Percentiles rank a stretch among this genome's conserved stretches.
Evolutionary conservation across 2,113 vertebrate species (phyloP).

Genomic region (Ageneiosus marmoratus): DNA sequence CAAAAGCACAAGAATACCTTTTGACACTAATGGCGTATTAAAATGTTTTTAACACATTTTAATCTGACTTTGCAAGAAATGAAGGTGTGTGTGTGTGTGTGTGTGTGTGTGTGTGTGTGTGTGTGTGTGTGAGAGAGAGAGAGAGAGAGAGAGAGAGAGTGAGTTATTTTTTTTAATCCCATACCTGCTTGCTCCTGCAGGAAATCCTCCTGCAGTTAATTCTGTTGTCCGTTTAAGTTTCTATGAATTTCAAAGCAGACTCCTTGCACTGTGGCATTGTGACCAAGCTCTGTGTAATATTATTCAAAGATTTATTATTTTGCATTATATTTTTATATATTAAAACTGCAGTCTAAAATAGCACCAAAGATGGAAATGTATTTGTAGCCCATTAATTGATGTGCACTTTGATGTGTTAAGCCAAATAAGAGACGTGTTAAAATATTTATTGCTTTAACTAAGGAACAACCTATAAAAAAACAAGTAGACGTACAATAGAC

Average conservation of each 20-base stretch:
- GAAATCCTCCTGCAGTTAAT: not conserved
- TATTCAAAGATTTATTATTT: not conserved
- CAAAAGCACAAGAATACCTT: not conserved
- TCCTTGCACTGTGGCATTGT: not conserved
- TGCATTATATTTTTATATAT: not conserved
- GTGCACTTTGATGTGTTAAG: not conserved
- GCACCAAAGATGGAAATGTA: not conserved
- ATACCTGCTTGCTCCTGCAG: not conserved
- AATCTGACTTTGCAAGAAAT: not conserved
- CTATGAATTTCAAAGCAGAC: no score
- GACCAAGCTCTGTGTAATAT: not conserved
- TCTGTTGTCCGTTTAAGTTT: not conserved
- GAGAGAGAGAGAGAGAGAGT: no score
- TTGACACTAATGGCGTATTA: not conserved
- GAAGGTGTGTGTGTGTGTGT: not conserved
- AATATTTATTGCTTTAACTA: not conserved
- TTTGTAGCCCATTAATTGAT: not conserved
- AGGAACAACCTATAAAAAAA: not conserved
- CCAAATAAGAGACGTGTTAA: not conserved
- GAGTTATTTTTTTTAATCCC: not conserved
- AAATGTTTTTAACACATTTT: not conserved
- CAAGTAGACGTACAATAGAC: not conserved
- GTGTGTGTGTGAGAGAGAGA: no score
- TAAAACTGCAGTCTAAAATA: not conserved
- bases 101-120: no score